phyloP scores from a whole-genome alignment of 2,888 invertebrate species.

The Callyntrura sp. region DNA sequence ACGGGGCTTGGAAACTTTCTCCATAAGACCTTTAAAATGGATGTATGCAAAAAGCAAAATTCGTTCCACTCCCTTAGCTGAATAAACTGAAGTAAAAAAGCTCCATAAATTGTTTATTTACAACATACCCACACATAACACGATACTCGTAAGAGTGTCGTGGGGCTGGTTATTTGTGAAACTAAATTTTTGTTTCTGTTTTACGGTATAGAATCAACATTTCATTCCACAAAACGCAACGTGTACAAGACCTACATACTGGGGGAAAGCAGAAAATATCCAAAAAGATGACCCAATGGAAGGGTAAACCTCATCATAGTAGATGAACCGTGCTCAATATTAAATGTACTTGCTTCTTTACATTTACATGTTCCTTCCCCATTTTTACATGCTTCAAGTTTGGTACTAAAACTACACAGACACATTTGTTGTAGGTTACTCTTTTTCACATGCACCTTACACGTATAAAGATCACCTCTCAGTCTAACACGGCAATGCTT shows the following conservation, averaged over 20 bases:
- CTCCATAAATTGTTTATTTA: slow-evolving; percentile 41
- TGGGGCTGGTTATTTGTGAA: background rate
- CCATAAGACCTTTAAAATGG: background rate
- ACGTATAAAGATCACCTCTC: no score
- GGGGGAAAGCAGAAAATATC: background rate
- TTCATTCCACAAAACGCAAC: background rate
- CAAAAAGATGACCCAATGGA: background rate
- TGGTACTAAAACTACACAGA: background rate
- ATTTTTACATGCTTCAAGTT: background rate
- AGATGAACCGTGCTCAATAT: background rate
- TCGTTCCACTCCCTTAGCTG: background rate
- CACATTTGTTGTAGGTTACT: no score
- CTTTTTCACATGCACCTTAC: no score
- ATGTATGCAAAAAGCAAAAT: background rate
- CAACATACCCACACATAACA: background rate
- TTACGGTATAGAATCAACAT: background rate
- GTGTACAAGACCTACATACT: background rate
- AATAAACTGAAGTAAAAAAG: slow-evolving; percentile 4
- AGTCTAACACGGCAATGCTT: no score
- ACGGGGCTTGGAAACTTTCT: slow-evolving; percentile 19
- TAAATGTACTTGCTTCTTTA: background rate
- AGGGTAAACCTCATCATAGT: background rate
- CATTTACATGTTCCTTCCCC: no score
- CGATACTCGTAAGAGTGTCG: background rate
- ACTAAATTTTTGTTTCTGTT: background rate